Evolutionary conservation across 2,888 invertebrate species (phyloP).

Genomic region (Agrilus cyanescens): DNA sequence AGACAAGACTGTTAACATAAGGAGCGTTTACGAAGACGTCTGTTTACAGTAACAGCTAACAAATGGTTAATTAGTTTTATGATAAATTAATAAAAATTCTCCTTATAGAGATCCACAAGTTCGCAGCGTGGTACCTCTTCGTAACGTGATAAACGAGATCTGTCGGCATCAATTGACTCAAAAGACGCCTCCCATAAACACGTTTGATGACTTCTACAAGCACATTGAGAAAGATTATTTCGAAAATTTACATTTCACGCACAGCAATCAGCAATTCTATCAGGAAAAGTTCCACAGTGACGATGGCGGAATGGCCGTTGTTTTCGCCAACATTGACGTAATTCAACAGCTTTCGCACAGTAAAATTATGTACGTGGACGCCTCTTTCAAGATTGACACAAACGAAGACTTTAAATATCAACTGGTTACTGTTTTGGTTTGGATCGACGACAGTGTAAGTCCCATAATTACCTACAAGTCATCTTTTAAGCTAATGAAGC

Average conservation of each 20-base stretch:
- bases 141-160: conserved; percentile 29
- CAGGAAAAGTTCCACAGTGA: conserved; percentile 50
- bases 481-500: not conserved
- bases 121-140: conserved; percentile 23
- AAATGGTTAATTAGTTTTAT: not conserved
- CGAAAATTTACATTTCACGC: conserved; percentile 29
- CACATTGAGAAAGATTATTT: conserved; percentile 25
- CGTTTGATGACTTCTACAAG: conserved; percentile 28
- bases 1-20: conserved; percentile 28
- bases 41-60: conserved; percentile 28
- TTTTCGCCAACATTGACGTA: conserved; percentile 27
- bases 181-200: conserved; percentile 18
- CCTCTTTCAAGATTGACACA: conserved; percentile 29
- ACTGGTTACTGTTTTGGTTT: conserved; percentile 28
- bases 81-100: conserved; percentile 1
- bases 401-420: conserved; percentile 27
- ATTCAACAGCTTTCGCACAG: conserved; percentile 23
- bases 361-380: conserved; percentile 31
- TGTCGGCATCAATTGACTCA: conserved; percentile 24
- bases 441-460: conserved; percentile 31
- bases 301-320: conserved; percentile 30
- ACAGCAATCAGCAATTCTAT: conserved; percentile 31
- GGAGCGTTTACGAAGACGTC: conserved; percentile 26
- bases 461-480: not conserved
- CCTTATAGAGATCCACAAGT: conserved; percentile 26